Evolutionary conservation across 2,797 vertebrate species (phyloP), one percentile per base, ranked within the genome.

Genomic region (Caiman crocodilus): DNA sequence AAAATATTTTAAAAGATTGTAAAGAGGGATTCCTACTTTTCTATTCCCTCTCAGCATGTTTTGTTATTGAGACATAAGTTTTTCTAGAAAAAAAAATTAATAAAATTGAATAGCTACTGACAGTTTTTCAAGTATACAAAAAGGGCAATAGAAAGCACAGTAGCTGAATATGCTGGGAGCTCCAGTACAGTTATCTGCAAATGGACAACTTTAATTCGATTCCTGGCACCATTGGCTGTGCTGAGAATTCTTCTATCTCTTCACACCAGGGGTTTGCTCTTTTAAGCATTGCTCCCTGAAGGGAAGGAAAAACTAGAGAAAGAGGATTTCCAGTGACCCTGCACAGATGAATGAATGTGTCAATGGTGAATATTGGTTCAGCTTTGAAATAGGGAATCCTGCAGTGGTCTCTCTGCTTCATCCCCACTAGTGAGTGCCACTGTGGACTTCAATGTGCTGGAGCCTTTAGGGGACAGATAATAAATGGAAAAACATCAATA

Each of bases 311-410:
- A 98, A 97, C 96, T 96, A 97, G 97, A 97, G 97, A 98, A 97
- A 97, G 97, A 98, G 97, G 98, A 97, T 98, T 98, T 98, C 98
- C 98, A 98, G 95, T 97, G 98, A 98, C 97, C 98, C 97, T 97
- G 98, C 97, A 97, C 97, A 98, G 98, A 98, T 97, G 97, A 98
- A 98, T 98, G 97, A 97, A 96, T 96, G 97, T 98, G 98, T 98
- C 98, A 98, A 98, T 98, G 97, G 97, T 97, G 98, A 97, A 97
- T 98, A 98, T 97, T 97, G 98, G 98, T 97, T 98, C 97, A 96
- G 97, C 97, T 98, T 98, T 98, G 98, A 98, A 98, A 98, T 6
- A 92, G 96, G 96, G 97, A 98, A 96, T 98, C 98, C 98, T 98
- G 97, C 98, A 96, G 97, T 98, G 98, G 98, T 93, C 96, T 96